phyloP scores from a whole-genome alignment of 2,888 invertebrate genomes.

The Drosophila cracens region DNA sequence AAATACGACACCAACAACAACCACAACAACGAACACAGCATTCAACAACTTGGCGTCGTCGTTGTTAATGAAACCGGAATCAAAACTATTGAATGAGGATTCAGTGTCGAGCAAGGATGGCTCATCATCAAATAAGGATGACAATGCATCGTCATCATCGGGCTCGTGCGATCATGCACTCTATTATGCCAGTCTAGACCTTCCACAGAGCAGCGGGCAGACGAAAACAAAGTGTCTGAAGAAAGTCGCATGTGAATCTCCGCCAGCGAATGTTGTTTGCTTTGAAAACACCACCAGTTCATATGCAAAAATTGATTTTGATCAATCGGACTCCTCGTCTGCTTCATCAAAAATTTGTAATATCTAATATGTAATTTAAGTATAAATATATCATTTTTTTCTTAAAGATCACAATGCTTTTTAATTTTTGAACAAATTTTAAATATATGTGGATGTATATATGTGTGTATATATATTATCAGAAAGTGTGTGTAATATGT shows the following conservation, averaged over 20 bases:
- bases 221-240: conserved; percentile 59
- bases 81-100: conserved; percentile 29
- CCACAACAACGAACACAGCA: conserved; percentile 22
- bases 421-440: conserved; percentile 1
- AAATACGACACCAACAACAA: conserved; percentile 6
- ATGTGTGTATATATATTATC: neutral
- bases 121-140: conserved; percentile 32
- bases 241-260: conserved; percentile 67
- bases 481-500: neutral
- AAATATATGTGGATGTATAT: conserved; percentile 8
- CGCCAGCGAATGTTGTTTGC: conserved; percentile 77
- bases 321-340: conserved; percentile 81
- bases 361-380: conserved; percentile 56
- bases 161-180: conserved; percentile 85
- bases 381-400: conserved; percentile 51
- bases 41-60: conserved; percentile 8
- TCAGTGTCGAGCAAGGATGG: conserved; percentile 29
- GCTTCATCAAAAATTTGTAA: conserved; percentile 76
- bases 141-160: conserved; percentile 70
- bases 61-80: conserved; percentile 20
- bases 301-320: conserved; percentile 94
- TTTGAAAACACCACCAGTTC: conserved; percentile 84
- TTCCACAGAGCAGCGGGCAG: conserved; percentile 82
- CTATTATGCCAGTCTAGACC: conserved; percentile 89
- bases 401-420: conserved; percentile 37